Base-by-base conservation (phyloP, 2,113 vertebrate species). In the Chaetorhynchus papuensis region DNA sequence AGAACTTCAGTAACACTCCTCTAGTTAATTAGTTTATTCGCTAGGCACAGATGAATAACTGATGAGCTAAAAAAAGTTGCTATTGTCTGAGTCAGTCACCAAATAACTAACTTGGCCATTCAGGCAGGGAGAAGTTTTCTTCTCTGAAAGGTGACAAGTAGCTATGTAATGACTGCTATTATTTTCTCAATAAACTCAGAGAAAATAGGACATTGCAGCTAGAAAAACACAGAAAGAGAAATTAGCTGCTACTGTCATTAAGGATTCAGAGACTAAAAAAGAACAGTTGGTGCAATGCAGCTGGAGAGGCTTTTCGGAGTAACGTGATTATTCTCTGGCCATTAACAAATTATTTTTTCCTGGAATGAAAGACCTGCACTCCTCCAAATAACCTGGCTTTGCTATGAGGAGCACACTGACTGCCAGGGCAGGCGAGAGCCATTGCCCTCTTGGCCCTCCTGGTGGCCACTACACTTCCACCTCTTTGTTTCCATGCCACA, bases 251-350 rank as follows among this genome's bases (percentile, higher is more conserved):
- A 93, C 94, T 97, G 95, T 97, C 97, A 97, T 96, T 49, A 69
- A 93, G 96, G 66, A 96, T 96, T 96, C 94, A 78, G 87, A 91
- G 91, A 94, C 96, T 97, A 96, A 96, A 94, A 97, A 97, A 95
- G 97, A 98, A 96, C 97, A 97, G 97, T 97, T 98, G 98, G 97
- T 96, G 93, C 93, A 96, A 94, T 95, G 96, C 98, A 98, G 97
- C 96, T 97, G 97, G 96, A 94, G 94, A 88, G 95, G 97, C 94
- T 98, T 97, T 97, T 95, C 28, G 11, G 96, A 95, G 75, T 72
- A 93, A 97, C 95, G 94, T 93, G 95, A 96, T 97, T 97, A 98
- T 97, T 97, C 96, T 96, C 96, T 97, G 95, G 97, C 96, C 95
- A 95, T 97, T 97, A 98, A 97, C 84, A 79, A 97, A 98, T 97